phyloP scores from a whole-genome alignment of 2,888 invertebrate genomes.

The Cheilosia urbana region DNA sequence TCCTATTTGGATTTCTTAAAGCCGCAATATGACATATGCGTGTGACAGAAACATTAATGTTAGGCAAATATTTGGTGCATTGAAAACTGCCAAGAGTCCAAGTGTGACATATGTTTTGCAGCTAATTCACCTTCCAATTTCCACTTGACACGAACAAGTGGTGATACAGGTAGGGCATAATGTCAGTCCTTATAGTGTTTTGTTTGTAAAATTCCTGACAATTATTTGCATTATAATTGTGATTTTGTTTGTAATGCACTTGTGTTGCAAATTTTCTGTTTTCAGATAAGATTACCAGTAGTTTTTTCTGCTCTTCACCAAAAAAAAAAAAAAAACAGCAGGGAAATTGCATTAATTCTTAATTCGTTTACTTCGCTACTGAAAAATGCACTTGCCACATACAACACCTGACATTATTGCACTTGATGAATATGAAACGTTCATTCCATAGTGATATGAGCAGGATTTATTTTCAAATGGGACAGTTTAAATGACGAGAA shows the following conservation, averaged over 20 bases:
- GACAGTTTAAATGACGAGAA: background rate
- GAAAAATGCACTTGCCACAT: background rate
- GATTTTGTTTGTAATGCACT: conserved; percentile 72
- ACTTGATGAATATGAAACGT: background rate
- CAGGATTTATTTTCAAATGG: background rate
- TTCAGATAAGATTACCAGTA: conserved; percentile 65
- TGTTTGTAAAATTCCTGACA: conserved; percentile 57
- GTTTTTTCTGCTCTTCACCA: conserved; percentile 20
- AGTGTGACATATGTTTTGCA: conserved; percentile 64
- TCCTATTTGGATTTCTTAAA: conserved; percentile 1
- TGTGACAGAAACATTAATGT: conserved; percentile 47
- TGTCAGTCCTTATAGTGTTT: conserved; percentile 20
- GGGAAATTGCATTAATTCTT: conserved; percentile 22
- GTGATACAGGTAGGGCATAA: background rate
- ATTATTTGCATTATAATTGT: conserved; percentile 61
- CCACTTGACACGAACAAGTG: conserved; percentile 61
- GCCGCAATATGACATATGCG: conserved; percentile 41
- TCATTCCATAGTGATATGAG: background rate
- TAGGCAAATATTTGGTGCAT: conserved; percentile 52
- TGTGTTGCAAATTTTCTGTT: conserved; percentile 57
- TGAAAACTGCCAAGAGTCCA: conserved; percentile 39
- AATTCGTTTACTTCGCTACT: background rate
- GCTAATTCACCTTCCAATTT: conserved; percentile 21
- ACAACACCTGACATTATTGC: conserved; percentile 1
- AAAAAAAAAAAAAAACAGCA: background rate